Evolutionary conservation across 2,797 vertebrate species (phyloP).

Genomic region (Brachyrhaphis roseni): DNA sequence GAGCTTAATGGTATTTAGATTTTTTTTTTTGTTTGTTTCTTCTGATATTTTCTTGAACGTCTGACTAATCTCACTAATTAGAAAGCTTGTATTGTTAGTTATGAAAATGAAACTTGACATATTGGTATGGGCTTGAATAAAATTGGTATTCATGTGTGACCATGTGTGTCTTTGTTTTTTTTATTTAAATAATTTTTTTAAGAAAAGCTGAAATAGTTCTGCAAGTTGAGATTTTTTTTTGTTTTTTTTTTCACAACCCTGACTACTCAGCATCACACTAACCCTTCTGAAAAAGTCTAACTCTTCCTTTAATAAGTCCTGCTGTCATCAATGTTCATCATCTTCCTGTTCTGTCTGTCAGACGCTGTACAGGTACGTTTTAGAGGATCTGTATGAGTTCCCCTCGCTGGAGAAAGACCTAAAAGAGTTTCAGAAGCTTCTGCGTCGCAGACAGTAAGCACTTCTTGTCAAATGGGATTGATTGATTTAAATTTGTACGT

Average conservation of each 20-base stretch:
- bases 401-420: conserved; percentile 93
- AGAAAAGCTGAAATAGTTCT: not conserved
- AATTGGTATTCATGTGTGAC: not conserved
- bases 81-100: not conserved
- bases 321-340: not conserved
- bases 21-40: not conserved
- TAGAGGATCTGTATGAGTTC: conserved; percentile 96
- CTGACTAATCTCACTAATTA: not conserved
- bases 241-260: too few relatives aligned
- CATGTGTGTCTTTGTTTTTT: not conserved
- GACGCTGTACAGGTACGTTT: conserved; percentile 94
- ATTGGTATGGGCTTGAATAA: not conserved
- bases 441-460: conserved; percentile 95
- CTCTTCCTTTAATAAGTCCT: not conserved
- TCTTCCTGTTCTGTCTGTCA: conserved; percentile 56
- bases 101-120: not conserved
- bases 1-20: not conserved
- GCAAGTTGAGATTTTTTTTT: not conserved
- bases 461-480: not conserved
- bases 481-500: not conserved
- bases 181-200: not conserved
- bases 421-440: conserved; percentile 96
- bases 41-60: not conserved
- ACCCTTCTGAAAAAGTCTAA: not conserved
- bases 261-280: not conserved